Conservation (phyloP, 2,113 vertebrate genomes). For the Rhinoderma darwinii region DNA sequence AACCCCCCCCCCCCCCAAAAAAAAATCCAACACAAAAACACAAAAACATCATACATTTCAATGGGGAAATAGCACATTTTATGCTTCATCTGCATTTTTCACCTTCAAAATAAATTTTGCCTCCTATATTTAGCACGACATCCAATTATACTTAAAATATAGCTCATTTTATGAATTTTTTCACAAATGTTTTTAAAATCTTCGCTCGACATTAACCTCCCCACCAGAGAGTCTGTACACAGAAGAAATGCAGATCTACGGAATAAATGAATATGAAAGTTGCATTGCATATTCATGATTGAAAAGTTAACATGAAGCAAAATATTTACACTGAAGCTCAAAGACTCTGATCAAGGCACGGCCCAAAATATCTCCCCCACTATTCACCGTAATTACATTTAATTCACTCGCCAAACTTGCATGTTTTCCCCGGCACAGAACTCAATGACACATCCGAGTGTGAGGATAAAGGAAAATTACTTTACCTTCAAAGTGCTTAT, state of each 20-base stretch:
- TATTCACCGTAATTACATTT: conserved; percentile 45
- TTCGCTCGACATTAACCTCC: background rate
- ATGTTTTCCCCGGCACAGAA: background rate
- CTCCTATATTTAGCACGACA: background rate
- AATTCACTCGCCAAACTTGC: conserved; percentile 30
- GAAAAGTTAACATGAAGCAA: conserved; percentile 29
- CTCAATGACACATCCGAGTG: conserved; percentile 11
- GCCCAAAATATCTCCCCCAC: conserved; percentile 45
- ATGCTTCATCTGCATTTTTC: background rate
- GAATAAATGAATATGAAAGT: conserved; percentile 30
- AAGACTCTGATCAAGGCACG: conserved; percentile 34
- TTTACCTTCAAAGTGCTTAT: conserved; percentile 2
- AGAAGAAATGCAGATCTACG: background rate
- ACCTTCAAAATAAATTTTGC: no score
- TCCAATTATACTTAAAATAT: background rate
- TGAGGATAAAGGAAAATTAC: conserved; percentile 12
- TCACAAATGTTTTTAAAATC: background rate
- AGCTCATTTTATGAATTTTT: background rate
- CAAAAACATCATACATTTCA: background rate
- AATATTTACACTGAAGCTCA: conserved; percentile 51
- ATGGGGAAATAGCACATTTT: background rate
- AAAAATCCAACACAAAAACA: background rate
- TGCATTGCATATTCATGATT: conserved; percentile 48
- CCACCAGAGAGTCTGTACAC: conserved; percentile 6
- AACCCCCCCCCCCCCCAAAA: no score